Base-by-base conservation (phyloP, 2,888 invertebrate species). In the Pseudanteris insignis region DNA sequence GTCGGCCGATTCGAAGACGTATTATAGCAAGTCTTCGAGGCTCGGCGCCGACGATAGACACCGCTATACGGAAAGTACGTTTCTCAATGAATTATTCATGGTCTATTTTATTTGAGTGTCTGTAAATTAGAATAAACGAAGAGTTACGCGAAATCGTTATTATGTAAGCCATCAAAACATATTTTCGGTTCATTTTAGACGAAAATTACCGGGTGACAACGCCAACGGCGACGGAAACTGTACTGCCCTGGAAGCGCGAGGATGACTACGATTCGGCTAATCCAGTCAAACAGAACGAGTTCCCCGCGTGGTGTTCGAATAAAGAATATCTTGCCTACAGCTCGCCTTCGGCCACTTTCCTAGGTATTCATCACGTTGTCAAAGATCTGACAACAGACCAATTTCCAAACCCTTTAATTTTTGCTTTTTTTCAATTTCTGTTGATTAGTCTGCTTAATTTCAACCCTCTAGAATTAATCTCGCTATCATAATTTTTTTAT, bases 261-360 rank as follows among this genome's bases (percentile, higher is more conserved):
- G 91, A 90, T 70, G 91, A 90, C 72, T 88, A 88, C 46, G 87
- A 88, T 8, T 83, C 84, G 54, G 86, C 86, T 11, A 86, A 86
- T 34, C 82, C 83, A 13, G 71, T 79, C 83, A 86, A 89, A 71
- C 92, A 92, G 76, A 90, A 90, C 30, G 95, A 96, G 80, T 95
- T 95, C 77, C 96, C 96, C 7, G 89, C 94, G 8, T 96, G 96
- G 96, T 94, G 94, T 32, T 91, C 93, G 24, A 96, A 95, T 80
- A 93, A 94, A 78, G 94, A 96, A 74, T 96, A 96, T 77, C 83
- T 94, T 71, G 91, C 92, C 8, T 94, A 94, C 76, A 92, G 89
- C 78, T 94, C 94, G 41, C 94, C 94, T 1, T 93, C 93, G 6
- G 92, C 92, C 40, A 94, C 94, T 50, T 93, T 93, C 82, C 84